These are phyloP conservation scores for Apodemia hepburni DNA, from an alignment of 2,888 invertebrate genomes.

Conservation along the genomic window DNA sequence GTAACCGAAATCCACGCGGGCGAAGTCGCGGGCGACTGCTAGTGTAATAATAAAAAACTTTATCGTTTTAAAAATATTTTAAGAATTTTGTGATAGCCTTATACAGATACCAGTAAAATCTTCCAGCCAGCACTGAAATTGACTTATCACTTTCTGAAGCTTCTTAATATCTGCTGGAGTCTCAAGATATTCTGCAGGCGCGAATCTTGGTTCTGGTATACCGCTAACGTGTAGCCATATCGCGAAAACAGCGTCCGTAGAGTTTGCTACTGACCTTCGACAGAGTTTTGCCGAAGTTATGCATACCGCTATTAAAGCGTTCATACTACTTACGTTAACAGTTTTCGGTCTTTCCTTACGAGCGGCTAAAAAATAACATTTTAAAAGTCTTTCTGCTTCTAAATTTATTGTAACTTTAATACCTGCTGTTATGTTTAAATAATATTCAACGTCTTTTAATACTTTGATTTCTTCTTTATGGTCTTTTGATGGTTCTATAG, in stretches of 20 bases:
- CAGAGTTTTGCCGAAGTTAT: constrained; percentile 60
- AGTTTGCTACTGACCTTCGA: constrained; percentile 47
- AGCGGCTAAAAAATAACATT: constrained; percentile 60
- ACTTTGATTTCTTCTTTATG: constrained; percentile 47
- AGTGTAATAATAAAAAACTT: not conserved
- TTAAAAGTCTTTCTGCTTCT: constrained; percentile 48
- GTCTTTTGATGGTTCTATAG: constrained; percentile 39
- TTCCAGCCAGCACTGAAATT: constrained; percentile 61
- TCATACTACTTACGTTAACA: constrained; percentile 56
- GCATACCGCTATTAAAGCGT: constrained; percentile 49
- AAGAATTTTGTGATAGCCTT: not conserved
- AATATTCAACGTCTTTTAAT: constrained; percentile 46
- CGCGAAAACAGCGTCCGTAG: constrained; percentile 63
- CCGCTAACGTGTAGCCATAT: constrained; percentile 68
- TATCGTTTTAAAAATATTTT: not conserved
- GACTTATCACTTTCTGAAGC: constrained; percentile 50
- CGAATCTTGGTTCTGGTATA: constrained; percentile 57
- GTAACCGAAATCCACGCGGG: no score
- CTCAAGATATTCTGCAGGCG: constrained; percentile 62
- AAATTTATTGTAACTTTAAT: constrained; percentile 47
- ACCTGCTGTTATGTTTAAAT: constrained; percentile 56
- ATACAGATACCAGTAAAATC: constrained; percentile 45
- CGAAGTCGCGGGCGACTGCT: no score
- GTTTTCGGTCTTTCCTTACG: constrained; percentile 52
- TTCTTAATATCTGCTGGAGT: constrained; percentile 54